Conservation (phyloP, 2,797 vertebrate species). For the Florisuga fusca region DNA sequence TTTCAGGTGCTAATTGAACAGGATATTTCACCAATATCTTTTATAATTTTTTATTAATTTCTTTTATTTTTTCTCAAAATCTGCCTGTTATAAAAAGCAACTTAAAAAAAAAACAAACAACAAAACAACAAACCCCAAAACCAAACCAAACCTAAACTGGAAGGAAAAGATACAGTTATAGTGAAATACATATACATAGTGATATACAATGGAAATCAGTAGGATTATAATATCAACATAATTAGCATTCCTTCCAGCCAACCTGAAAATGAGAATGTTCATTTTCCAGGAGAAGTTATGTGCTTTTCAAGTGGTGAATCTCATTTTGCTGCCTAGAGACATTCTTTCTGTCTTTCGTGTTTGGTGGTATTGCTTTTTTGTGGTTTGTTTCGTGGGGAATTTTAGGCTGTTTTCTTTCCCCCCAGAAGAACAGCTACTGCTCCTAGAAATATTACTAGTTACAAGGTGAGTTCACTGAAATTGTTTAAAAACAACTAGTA, state of each 20-base stretch:
- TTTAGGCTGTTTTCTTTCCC: too few species aligned
- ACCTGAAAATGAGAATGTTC: background rate
- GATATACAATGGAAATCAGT: background rate
- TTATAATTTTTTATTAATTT: background rate
- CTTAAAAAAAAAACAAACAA: background rate
- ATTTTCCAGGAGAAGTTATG: background rate
- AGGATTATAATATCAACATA: background rate
- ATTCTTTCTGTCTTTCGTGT: background rate
- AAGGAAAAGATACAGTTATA: background rate
- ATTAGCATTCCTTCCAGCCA: background rate
- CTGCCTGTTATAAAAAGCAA: background rate
- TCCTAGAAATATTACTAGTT: background rate
- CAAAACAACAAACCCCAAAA: too few species aligned
- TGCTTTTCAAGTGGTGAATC: conserved; percentile 26
- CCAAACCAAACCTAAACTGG: background rate
- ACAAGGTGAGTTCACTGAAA: conserved; percentile 25
- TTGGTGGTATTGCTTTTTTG: background rate
- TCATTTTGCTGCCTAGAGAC: conserved; percentile 26
- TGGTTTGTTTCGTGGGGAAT: background rate
- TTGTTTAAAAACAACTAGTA: conserved; percentile 19
- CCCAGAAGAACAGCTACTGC: background rate
- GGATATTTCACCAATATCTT: background rate
- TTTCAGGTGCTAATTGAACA: background rate
- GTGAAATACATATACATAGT: conserved; percentile 4
- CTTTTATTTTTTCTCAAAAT: background rate